Evolutionary conservation across 2,113 vertebrate genomes (phyloP), one percentile per base, ranked within the genome.

Genomic region (Solea solea): DNA sequence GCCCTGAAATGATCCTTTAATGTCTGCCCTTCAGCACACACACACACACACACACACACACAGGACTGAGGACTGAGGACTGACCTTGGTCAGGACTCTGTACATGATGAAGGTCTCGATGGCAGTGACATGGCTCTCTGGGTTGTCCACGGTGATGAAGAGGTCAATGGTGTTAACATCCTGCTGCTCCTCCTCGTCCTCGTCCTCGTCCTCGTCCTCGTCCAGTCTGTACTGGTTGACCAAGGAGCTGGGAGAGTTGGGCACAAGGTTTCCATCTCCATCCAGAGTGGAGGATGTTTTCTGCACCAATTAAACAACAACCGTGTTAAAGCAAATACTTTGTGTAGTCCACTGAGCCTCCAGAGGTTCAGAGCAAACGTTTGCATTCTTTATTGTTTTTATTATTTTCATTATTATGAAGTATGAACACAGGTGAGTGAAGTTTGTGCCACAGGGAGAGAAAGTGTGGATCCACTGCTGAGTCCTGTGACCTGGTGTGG

Each of bases 101-200:
- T 99, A 99, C 8, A 95, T 96, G 82, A 98, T 94, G 74, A 97
- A 99, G 1, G 97, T 99, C 90, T 99, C 98, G n/a, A 99, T 95
- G 72, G 97, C 93, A 9, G 97, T 97, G 70, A 98, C 92, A 1
- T 97, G 95, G 85, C 96, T 98, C 93, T 98, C 97, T 1, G 98
- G 97, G 61, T 96, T 93, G 84, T 99, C 97, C 0, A 99, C 97
- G 0, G 93, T 95, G 87, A 99, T 89, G 81, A 98, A 96, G 84
- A 99, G 80, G 91, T 99, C 97, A 91, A 93, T 95, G 79, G 89
- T 51, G 67, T 94, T 89, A 68, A 91, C 93, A 0, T 70, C 81
- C 13, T 80, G 83, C 45, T 94, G 95, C 78, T 95, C 94, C 69
- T 96, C 81, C 77, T 95, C 94, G 69, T 95, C 81, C 6, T 91